Evolutionary conservation across 2,888 invertebrate species (phyloP).

Genomic region (Melanostoma mellinum): DNA sequence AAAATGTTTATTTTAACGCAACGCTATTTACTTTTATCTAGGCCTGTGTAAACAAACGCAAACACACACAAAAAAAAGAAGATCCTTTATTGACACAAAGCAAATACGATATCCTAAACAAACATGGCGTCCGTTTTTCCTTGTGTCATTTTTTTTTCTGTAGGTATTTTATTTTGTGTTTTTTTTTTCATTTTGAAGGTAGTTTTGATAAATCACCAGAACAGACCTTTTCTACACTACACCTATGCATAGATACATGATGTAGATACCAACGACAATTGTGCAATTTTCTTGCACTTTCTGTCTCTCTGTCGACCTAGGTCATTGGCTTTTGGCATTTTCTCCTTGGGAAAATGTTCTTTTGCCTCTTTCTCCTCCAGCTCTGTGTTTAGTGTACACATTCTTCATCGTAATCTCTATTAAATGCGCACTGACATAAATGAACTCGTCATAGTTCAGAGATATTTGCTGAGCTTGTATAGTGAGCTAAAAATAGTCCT

Average conservation of each 20-base stretch:
- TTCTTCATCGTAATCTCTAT: conserved; percentile 58
- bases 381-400: conserved; percentile 36
- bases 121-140: neutral
- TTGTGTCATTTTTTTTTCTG: conserved; percentile 1
- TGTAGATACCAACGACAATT: neutral
- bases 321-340: conserved; percentile 46
- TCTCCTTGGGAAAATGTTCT: conserved; percentile 37
- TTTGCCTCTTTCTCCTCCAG: neutral
- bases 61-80: conserved; percentile 8
- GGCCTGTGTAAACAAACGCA: conserved; percentile 21
- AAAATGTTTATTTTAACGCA: conserved; percentile 49
- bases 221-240: too few species aligned
- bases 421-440: conserved; percentile 66
- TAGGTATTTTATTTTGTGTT: neutral
- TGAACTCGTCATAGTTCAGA: conserved; percentile 57
- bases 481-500: conserved; percentile 60
- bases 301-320: conserved; percentile 20
- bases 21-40: conserved; percentile 22
- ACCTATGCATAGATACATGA: neutral
- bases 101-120: conserved; percentile 31
- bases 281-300: conserved; percentile 34
- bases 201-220: too few species aligned
- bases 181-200: neutral
- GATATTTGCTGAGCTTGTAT: conserved; percentile 34
- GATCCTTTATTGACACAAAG: conserved; percentile 3